Evolutionary conservation across 2,888 invertebrate genomes (phyloP), one percentile per base, ranked within the genome.

Genomic region (Eudasyphora cyanicolor): DNA sequence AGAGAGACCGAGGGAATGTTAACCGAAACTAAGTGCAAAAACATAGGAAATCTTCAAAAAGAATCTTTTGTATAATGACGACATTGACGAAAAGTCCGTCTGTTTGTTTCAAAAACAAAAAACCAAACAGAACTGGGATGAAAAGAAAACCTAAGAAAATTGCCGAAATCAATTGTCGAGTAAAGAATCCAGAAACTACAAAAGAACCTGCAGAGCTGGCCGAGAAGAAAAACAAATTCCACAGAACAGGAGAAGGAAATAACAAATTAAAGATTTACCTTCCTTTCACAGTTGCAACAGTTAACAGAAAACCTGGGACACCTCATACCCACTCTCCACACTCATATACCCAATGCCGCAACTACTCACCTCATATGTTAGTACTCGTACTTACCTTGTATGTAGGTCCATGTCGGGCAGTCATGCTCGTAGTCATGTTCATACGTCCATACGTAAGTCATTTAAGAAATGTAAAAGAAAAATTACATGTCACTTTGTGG

Each of bases 401-500:
- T 38, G 27, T 6, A 17, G 10, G 5, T 27, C n/a, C 24, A n/a
- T 21, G 42, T 42, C 42, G 29, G 27, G 38, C 62, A 32, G 24
- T n/a, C 17, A 4, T 35, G 21, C 6, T 14, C 24, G n/a, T 27
- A 49, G 19, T 29, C 27, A n/a, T n/a, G 19, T 67, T 14, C 19
- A 45, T 32, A 7, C 29, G 54, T 73, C 24, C 19, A 76, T 79
- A 54, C 78, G 75, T 74, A 86, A 88, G 88, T 89, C 88, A 90
- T 90, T 90, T 88, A 87, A 89, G 87, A 85, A 87, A 86, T 86
- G 88, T 90, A 89, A 87, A 88, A 87, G 87, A 87, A 89, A 88
- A 89, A 90, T 90, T 90, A 90, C 87, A 87, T 86, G 85, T 88
- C 88, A 87, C 88, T 89, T 89, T 89, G 89, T 87, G 89, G 87